Percentiles rank a stretch among this genome's conserved stretches.
These are phyloP conservation scores for Chroicocephalus ridibundus DNA, from an alignment of 2,113 vertebrate genomes.

Conservation along the genomic window DNA sequence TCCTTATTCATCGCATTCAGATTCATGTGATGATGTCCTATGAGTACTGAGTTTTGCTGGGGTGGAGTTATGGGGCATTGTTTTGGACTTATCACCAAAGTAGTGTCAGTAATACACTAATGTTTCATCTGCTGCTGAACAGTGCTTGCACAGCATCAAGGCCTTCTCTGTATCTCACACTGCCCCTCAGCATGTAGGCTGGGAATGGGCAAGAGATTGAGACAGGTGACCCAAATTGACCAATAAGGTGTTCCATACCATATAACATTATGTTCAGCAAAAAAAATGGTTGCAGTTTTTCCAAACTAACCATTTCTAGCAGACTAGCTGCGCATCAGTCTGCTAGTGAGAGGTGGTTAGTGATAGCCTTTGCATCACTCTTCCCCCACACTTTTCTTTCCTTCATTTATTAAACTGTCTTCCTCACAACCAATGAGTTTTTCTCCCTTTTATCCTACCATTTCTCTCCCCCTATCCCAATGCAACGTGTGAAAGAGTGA, in stretches of 20 bases:
- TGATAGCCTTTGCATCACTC: background rate
- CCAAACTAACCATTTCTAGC: background rate
- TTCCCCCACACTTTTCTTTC: background rate
- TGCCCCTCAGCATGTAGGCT: fast-evolving
- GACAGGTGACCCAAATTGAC: fast-evolving
- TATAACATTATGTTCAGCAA: background rate
- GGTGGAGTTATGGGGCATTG: background rate
- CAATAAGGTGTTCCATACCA: background rate
- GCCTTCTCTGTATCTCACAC: background rate
- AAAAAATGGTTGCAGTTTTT: background rate
- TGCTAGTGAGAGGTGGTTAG: background rate
- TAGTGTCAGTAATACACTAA: fast-evolving
- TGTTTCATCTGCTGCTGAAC: background rate
- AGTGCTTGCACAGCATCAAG: background rate
- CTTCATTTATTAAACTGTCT: background rate
- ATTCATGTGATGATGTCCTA: background rate
- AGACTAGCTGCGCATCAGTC: background rate
- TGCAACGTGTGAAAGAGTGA: fast-evolving
- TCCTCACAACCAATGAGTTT: background rate
- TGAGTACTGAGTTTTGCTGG: background rate
- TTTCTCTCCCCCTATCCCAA: background rate
- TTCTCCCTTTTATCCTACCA: background rate
- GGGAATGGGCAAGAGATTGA: background rate
- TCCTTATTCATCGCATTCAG: background rate
- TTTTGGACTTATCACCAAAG: background rate